Evolutionary conservation across 1,140 invertebrate species (phyloP).

Genomic region (Leucophenga varia): DNA sequence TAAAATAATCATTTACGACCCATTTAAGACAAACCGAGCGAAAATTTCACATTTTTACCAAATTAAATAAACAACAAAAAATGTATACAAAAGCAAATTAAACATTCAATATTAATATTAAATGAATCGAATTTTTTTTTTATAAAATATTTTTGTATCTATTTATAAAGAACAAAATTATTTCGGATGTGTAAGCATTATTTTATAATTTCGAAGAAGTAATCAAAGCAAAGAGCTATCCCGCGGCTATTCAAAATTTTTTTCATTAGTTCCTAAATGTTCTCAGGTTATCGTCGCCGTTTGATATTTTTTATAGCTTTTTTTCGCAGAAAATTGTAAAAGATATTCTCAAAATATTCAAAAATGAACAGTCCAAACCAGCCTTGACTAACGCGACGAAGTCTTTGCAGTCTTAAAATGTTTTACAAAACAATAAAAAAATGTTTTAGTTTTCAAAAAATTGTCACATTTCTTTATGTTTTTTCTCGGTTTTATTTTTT

Average conservation of each 20-base stretch:
- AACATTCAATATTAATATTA: too few species aligned
- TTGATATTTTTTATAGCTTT: conserved; percentile 24
- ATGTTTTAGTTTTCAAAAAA: conserved; percentile 47
- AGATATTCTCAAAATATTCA: conserved; percentile 35
- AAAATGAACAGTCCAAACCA: background rate
- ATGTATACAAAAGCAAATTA: too few species aligned
- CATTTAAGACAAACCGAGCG: conserved; percentile 53
- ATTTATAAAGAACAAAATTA: too few species aligned
- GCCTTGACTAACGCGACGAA: conserved; percentile 47
- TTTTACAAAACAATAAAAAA: conserved; percentile 39
- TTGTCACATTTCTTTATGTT: conserved; percentile 19
- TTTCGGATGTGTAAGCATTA: too few species aligned
- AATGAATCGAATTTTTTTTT: too few species aligned
- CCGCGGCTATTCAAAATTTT: conserved; percentile 5
- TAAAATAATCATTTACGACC: conserved; percentile 55
- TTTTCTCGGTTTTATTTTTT: too few species aligned
- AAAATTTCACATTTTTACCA: conserved; percentile 45
- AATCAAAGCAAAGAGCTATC: too few species aligned
- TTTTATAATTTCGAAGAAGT: too few species aligned
- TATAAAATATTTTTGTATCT: too few species aligned
- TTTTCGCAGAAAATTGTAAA: conserved; percentile 28
- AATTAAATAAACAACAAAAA: too few species aligned
- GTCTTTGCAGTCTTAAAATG: conserved; percentile 12
- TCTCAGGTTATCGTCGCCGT: conserved; percentile 41
- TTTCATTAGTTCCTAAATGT: conserved; percentile 32